Percentiles rank a stretch among this genome's conserved stretches.
Conservation (phyloP, 2,888 invertebrate species). For the Stenoptilia bipunctidactyla region DNA sequence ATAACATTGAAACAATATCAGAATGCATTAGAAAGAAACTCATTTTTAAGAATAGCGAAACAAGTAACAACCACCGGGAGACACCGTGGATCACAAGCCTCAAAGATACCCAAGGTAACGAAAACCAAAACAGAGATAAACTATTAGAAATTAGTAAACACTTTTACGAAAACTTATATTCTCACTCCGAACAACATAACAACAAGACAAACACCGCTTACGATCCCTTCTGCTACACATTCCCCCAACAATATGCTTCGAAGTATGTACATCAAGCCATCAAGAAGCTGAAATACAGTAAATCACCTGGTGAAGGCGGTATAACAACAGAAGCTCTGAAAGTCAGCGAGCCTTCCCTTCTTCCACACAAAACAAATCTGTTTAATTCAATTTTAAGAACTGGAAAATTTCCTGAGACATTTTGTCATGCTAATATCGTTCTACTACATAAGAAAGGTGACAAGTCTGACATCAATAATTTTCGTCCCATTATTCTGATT, state of each 20-base stretch:
- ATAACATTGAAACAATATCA: not conserved
- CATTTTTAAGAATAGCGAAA: constrained; percentile 6
- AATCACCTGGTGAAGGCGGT: not conserved
- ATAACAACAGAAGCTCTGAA: not conserved
- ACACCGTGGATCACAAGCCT: not conserved
- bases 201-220: not conserved
- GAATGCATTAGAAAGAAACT: not conserved
- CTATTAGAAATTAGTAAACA: not conserved
- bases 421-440: not conserved
- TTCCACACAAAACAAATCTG: not conserved
- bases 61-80: constrained; percentile 14
- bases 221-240: no score
- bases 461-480: not conserved
- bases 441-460: not conserved
- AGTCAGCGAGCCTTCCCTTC: not conserved
- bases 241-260: not conserved
- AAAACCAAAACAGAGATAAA: not conserved
- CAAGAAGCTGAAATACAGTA: not conserved
- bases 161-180: not conserved
- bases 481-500: not conserved
- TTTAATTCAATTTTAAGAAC: not conserved
- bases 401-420: not conserved
- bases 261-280: not conserved
- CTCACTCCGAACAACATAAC: not conserved
- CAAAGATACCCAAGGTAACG: not conserved